These are phyloP conservation scores for Heliconius hermathena DNA, from an alignment of 1,140 invertebrate genomes.

Conservation along the genomic window DNA sequence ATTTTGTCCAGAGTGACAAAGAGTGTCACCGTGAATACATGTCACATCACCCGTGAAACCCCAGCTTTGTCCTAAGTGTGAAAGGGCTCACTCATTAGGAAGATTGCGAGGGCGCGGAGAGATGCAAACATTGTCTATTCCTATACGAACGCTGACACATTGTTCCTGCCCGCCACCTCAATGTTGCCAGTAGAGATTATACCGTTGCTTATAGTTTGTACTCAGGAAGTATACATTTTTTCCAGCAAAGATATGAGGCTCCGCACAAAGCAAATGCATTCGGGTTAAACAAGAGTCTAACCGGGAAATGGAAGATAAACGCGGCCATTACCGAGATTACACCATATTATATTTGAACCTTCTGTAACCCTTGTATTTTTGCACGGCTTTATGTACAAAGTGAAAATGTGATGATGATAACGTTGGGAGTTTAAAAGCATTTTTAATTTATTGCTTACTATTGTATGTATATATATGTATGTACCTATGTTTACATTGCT, in stretches of 20 bases:
- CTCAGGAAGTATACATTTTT: conserved; percentile 62
- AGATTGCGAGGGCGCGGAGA: conserved; percentile 75
- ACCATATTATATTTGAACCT: conserved; percentile 37
- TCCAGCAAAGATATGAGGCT: conserved; percentile 39
- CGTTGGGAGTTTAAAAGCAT: conserved; percentile 9
- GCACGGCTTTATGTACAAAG: conserved; percentile 9
- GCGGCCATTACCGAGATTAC: conserved; percentile 65
- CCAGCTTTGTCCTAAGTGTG: conserved; percentile 76
- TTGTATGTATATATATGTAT: neutral
- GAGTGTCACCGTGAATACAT: conserved; percentile 66
- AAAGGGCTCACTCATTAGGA: conserved; percentile 81
- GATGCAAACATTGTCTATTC: conserved; percentile 65
- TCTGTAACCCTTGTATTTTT: conserved; percentile 19
- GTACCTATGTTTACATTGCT: neutral
- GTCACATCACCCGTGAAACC: conserved; percentile 76
- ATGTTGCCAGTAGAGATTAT: conserved; percentile 57
- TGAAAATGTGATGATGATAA: neutral
- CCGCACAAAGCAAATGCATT: conserved; percentile 68
- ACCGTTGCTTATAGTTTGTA: conserved; percentile 49
- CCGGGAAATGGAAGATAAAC: conserved; percentile 53
- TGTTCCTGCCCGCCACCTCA: conserved; percentile 55
- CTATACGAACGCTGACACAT: conserved; percentile 55
- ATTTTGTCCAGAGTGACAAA: conserved; percentile 66
- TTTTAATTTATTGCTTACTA: conserved; percentile 15
- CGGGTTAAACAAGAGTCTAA: conserved; percentile 62